A percentile compares a stretch with the other conserved stretches of the same genome.
These are phyloP conservation scores for Sinella curviseta DNA, from an alignment of 1,140 invertebrate species.

Conservation along the genomic window DNA sequence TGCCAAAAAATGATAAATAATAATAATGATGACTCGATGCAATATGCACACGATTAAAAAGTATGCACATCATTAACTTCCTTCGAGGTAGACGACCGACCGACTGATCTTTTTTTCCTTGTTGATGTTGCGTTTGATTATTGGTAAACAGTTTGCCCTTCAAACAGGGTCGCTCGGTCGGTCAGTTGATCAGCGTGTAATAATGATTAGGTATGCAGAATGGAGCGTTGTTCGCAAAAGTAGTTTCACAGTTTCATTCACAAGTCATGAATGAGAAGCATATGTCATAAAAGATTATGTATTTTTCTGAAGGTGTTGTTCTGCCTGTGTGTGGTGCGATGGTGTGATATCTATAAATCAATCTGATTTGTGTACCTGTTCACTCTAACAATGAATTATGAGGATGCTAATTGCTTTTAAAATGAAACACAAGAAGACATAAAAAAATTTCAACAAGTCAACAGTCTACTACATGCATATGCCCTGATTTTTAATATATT, in stretches of 20 bases:
- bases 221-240: too few species aligned
- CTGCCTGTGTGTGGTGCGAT: too few species aligned
- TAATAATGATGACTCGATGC: not conserved
- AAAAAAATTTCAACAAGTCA: too few species aligned
- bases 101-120: not conserved
- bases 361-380: not conserved
- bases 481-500: too few species aligned
- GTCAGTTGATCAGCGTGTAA: not conserved
- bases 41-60: not conserved
- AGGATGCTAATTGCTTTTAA: not conserved
- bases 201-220: too few species aligned
- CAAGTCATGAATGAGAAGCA: too few species aligned
- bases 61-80: not conserved
- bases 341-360: not conserved
- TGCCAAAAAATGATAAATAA: too few species aligned
- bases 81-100: slow-evolving; percentile 11
- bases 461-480: too few species aligned
- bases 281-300: too few species aligned
- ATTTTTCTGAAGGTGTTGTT: too few species aligned
- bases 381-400: not conserved
- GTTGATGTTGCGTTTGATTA: not conserved
- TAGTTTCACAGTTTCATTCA: too few species aligned
- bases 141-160: slow-evolving; percentile 2
- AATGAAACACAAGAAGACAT: not conserved
- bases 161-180: slow-evolving; percentile 14